Evolutionary conservation across 2,888 invertebrate species (phyloP), one percentile per base, ranked within the genome.

Genomic region (Xanthorhoe spadicearia): DNA sequence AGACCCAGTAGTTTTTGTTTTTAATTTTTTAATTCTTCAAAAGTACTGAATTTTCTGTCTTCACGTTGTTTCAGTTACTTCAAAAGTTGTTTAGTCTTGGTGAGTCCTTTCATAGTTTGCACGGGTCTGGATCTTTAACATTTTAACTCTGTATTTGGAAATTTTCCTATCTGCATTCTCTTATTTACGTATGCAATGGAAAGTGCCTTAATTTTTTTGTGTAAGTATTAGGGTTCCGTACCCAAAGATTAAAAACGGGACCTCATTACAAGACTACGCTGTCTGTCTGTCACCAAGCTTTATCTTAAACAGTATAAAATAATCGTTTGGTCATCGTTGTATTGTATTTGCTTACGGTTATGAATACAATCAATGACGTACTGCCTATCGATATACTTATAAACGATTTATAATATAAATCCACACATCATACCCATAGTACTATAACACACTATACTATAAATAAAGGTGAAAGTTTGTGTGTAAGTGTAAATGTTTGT

Each of bases 1-100:
- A 68, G 58, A 64, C 54, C 54, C 57, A 51, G 18, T 63, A 35
- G 32, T n/a, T 48, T 0, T 19, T 5, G 32, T 32, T 51, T 38
- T 19, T 46, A 10, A 15, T 10, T 19, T 43, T 38, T 59, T 19
- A 15, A 7, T 55, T 54, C 49, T 55, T 54, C 7, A 57, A 65
- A 55, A 60, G 46, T 62, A 57, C 46, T 67, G 48, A 64, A 64
- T 32, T 35, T 61, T 10, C 23, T 23, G 56, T 70, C 74, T 91
- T 90, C 82, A 84, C 82, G 84, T 93, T 92, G 92, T 93, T 93
- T 92, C 92, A 92, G 92, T 90, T 86, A 76, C 90, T 79, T 86
- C 90, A 82, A 93, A 93, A 90, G 75, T 90, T 80, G 73, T 91
- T 83, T 92, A 91, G 84, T 80, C 77, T 85, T 78, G 89, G 90